phyloP scores from a whole-genome alignment of 2,113 vertebrate species.

The Neolamprologus modestus region DNA sequence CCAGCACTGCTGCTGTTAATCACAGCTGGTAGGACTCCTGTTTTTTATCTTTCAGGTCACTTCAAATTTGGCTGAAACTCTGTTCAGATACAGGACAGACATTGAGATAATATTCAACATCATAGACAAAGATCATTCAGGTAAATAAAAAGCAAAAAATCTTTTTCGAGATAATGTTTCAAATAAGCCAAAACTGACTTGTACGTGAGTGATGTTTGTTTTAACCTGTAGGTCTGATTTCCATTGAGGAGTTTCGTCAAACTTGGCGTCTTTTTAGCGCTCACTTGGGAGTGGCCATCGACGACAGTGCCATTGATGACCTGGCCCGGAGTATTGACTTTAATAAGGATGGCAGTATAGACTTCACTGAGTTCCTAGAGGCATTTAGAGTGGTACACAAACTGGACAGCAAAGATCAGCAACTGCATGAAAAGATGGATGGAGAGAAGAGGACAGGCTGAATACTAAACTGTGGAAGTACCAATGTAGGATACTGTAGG shows the following conservation, averaged over 20 bases:
- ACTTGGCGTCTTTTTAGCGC: conserved; percentile 90
- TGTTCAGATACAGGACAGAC: conserved; percentile 88
- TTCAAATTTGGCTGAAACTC: conserved; percentile 80
- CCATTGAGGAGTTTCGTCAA: conserved; percentile 86
- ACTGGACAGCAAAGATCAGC: conserved; percentile 67
- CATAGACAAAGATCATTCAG: conserved; percentile 92
- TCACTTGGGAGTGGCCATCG: conserved; percentile 74
- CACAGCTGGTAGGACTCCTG: neutral
- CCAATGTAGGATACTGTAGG: neutral
- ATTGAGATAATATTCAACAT: conserved; percentile 92
- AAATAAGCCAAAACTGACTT: neutral
- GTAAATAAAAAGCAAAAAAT: conserved; percentile 49
- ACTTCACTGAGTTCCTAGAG: conserved; percentile 94
- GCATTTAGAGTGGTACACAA: conserved; percentile 91
- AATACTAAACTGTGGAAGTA: neutral
- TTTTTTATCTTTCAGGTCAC: conserved; percentile 67
- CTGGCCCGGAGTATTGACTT: conserved; percentile 85
- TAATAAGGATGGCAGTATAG: conserved; percentile 94
- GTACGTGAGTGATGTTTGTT: neutral
- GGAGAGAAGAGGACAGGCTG: neutral
- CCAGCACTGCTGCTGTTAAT: neutral
- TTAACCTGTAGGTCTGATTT: conserved; percentile 80
- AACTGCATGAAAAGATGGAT: neutral
- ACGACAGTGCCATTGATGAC: conserved; percentile 77
- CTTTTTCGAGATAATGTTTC: neutral